Conservation (phyloP, 2,888 invertebrate genomes). For the Monoplex corrugatus region DNA sequence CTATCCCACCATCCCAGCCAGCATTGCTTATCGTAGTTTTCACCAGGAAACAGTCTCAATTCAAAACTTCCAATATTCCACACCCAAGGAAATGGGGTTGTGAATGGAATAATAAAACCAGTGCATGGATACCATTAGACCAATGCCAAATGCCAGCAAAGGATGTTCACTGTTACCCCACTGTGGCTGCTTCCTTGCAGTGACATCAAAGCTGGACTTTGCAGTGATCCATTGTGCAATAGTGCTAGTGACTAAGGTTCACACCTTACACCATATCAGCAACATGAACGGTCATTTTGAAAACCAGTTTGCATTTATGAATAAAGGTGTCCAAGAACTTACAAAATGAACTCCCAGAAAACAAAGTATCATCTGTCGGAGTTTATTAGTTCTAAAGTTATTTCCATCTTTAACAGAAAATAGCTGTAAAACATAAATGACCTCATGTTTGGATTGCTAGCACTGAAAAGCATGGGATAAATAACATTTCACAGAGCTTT, state of each 20-base stretch:
- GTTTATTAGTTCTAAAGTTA: not conserved
- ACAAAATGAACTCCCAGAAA: not conserved
- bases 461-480: not conserved
- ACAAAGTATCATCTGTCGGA: not conserved
- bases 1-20: slow-evolving; percentile 18
- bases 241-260: slow-evolving; percentile 26
- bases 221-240: not conserved
- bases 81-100: not conserved
- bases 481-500: not conserved
- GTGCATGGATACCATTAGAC: not conserved
- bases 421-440: not conserved
- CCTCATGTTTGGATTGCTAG: not conserved
- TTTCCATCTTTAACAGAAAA: not conserved
- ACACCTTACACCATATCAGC: not conserved
- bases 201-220: slow-evolving; percentile 3
- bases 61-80: not conserved
- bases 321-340: slow-evolving; percentile 15
- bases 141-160: slow-evolving; percentile 20
- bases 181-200: slow-evolving; percentile 23
- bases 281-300: slow-evolving; percentile 9
- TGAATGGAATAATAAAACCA: not conserved
- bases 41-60: slow-evolving; percentile 11
- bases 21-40: not conserved
- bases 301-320: not conserved
- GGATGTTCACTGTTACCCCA: slow-evolving; percentile 14